phyloP scores from a whole-genome alignment of 2,888 invertebrate genomes.

The Macaria liturata region DNA sequence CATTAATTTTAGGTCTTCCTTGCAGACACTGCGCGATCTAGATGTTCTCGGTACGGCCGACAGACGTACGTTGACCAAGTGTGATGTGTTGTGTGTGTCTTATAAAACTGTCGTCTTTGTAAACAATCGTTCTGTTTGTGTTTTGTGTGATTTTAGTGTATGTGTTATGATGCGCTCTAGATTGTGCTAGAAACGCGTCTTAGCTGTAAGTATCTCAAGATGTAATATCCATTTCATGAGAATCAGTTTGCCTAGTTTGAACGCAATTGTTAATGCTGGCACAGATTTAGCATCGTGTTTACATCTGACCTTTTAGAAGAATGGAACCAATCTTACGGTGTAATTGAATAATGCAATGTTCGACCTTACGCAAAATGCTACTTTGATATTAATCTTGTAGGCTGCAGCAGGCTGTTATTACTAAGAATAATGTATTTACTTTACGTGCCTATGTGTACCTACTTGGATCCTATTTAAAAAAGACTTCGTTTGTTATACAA shows the following conservation, averaged over 20 bases:
- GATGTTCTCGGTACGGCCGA: conserved; percentile 21
- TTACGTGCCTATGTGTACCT: too few species aligned
- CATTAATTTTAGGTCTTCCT: conserved; percentile 45
- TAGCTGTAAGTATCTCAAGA: conserved; percentile 16
- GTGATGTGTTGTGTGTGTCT: conserved; percentile 22
- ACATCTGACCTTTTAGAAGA: conserved; percentile 22
- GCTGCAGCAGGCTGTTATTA: too few species aligned
- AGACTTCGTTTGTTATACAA: too few species aligned
- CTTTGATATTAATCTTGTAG: conserved; percentile 5
- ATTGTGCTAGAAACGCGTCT: conserved; percentile 1
- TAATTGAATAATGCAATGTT: conserved; percentile 13
- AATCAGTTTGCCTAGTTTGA: conserved; percentile 9
- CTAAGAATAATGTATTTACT: too few species aligned
- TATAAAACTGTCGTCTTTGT: conserved; percentile 35
- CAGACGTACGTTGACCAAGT: conserved; percentile 22
- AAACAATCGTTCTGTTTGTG: conserved; percentile 35
- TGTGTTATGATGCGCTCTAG: conserved; percentile 3
- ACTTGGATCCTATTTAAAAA: too few species aligned
- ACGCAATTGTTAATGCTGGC: conserved; percentile 14
- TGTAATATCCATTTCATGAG: conserved; percentile 11
- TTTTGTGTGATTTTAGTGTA: conserved; percentile 21
- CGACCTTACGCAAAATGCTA: conserved; percentile 14
- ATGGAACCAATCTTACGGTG: conserved; percentile 13
- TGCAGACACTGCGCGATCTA: conserved; percentile 23
- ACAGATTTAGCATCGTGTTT: conserved; percentile 14